A percentile compares a stretch with the other conserved stretches of the same genome.
Evolutionary conservation across 2,113 vertebrate genomes (phyloP).

Genomic region (Circaetus cinerascens): DNA sequence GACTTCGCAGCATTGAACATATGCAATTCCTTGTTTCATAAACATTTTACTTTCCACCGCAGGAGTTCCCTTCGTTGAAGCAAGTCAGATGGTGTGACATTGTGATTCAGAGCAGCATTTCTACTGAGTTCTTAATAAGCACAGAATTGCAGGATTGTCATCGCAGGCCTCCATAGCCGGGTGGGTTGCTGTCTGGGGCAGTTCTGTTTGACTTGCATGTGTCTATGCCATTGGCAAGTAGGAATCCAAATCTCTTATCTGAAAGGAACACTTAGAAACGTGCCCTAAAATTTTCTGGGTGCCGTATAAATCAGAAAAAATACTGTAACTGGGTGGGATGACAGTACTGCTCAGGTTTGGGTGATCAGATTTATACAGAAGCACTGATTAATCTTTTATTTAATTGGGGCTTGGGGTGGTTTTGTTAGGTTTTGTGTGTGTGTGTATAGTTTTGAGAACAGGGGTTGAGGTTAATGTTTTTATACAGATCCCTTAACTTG

Average conservation of each 20-base stretch:
- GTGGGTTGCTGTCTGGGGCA: not conserved
- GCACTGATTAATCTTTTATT: not conserved
- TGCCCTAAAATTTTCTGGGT: not conserved
- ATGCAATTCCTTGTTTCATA: not conserved
- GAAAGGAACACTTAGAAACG: not conserved
- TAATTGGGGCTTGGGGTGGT: not conserved
- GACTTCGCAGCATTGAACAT: not conserved
- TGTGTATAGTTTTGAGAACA: not conserved
- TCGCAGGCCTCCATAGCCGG: not conserved
- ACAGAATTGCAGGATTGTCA: not conserved
- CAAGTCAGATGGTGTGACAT: not conserved
- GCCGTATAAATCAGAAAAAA: not conserved
- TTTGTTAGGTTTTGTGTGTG: not conserved
- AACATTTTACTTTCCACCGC: not conserved
- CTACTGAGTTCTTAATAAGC: not conserved
- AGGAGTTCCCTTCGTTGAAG: not conserved
- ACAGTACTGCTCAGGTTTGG: not conserved
- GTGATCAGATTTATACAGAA: not conserved
- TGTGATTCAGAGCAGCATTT: not conserved
- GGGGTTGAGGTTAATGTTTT: conserved; percentile 43
- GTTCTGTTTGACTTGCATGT: not conserved
- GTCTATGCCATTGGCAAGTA: not conserved
- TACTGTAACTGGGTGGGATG: not conserved
- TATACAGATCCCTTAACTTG: conserved; percentile 39
- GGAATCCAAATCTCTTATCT: not conserved